phyloP scores from a whole-genome alignment of 2,888 invertebrate species.

The Pogonocherus hispidulus region DNA sequence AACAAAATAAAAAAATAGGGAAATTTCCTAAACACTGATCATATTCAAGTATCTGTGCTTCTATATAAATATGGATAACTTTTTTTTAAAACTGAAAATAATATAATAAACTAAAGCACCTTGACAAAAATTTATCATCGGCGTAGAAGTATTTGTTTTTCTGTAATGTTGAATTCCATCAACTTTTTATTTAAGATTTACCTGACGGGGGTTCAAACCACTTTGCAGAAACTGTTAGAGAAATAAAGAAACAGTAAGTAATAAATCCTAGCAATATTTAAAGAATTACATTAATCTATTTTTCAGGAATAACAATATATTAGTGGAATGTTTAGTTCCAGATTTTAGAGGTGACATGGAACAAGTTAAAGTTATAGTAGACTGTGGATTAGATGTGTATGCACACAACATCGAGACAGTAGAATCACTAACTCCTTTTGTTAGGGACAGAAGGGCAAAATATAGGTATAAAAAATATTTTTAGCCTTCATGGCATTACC shows the following conservation, averaged over 20 bases:
- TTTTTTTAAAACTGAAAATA: too few species aligned
- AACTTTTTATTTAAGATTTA: constrained; percentile 87
- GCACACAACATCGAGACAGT: constrained; percentile 99
- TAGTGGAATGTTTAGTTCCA: constrained; percentile 97
- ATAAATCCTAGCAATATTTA: neutral
- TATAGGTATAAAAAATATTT: too few species aligned
- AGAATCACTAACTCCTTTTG: constrained; percentile 89
- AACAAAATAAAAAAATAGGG: too few species aligned
- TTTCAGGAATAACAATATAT: constrained; percentile 81
- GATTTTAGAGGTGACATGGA: constrained; percentile 91
- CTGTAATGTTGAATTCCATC: too few species aligned
- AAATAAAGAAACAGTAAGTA: constrained; percentile 84
- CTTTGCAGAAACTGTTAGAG: constrained; percentile 91
- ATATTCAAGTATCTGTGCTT: too few species aligned
- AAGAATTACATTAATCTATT: neutral
- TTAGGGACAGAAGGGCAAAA: constrained; percentile 93
- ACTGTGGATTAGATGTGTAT: constrained; percentile 93
- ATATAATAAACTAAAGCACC: too few species aligned
- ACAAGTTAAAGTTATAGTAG: constrained; percentile 81
- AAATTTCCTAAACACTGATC: too few species aligned
- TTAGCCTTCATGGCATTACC: too few species aligned
- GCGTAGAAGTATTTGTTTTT: too few species aligned
- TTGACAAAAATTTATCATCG: too few species aligned
- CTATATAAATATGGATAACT: too few species aligned
- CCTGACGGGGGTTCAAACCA: constrained; percentile 94